These are phyloP conservation scores for Temnothorax ravouxi DNA, from an alignment of 2,888 invertebrate species.

Conservation along the genomic window DNA sequence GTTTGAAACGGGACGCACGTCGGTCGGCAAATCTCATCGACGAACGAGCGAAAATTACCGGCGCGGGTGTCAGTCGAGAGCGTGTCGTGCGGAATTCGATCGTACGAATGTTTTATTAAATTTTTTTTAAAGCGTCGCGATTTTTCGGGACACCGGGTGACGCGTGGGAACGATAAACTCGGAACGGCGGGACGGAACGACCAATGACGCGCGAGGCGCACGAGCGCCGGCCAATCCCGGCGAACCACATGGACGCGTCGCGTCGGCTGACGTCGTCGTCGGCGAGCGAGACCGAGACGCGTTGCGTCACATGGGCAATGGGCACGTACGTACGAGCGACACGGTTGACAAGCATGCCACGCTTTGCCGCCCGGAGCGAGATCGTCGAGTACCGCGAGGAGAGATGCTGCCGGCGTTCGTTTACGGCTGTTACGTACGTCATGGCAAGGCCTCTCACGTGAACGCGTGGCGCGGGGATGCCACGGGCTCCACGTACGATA, in stretches of 20 bases:
- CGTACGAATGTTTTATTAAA: not conserved
- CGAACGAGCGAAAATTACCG: not conserved
- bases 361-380: not conserved
- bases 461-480: slow-evolving; percentile 65
- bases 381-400: not conserved
- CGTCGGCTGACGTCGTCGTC: not conserved
- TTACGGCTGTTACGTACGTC: slow-evolving; percentile 49
- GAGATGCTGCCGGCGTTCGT: slow-evolving; percentile 73
- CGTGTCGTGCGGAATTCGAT: not conserved
- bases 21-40: too few species aligned
- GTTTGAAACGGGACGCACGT: not conserved
- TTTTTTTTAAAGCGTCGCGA: not conserved
- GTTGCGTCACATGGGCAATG: slow-evolving; percentile 19
- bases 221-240: slow-evolving; percentile 11
- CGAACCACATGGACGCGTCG: slow-evolving; percentile 26
- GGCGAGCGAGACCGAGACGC: not conserved
- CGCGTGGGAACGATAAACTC: not conserved
- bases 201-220: not conserved
- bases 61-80: not conserved
- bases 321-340: not conserved
- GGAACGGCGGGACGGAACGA: not conserved
- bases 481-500: slow-evolving; percentile 63
- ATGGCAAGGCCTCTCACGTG: slow-evolving; percentile 66
- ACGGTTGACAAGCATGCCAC: slow-evolving; percentile 35
- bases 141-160: not conserved